Conservation (phyloP, 92 coral and sea anemone species). For the Zoanthus sociatus region DNA sequence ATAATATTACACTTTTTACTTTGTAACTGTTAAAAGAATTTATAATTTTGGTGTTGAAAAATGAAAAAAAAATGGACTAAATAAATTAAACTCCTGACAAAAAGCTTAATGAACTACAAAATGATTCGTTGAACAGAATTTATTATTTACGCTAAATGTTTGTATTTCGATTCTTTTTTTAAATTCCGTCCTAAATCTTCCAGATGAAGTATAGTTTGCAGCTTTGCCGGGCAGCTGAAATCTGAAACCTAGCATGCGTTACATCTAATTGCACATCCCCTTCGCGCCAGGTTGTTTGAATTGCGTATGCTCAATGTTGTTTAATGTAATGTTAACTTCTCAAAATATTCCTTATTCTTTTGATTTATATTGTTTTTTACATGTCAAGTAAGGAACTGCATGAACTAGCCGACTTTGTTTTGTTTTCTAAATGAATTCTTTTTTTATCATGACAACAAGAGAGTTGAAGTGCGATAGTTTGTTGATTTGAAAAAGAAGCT, state of each 20-base stretch:
- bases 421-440: not conserved
- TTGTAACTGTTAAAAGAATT: no score
- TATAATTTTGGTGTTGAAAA: no score
- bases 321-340: not conserved
- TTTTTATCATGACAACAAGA: not conserved
- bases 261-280: not conserved
- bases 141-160: not conserved
- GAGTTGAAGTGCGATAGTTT: not conserved
- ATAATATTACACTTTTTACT: not conserved
- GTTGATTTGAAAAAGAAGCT: not conserved
- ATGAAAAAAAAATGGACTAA: no score
- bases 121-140: not conserved
- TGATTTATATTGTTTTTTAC: not conserved
- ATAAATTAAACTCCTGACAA: not conserved
- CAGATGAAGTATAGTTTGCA: not conserved
- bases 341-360: not conserved
- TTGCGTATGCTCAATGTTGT: not conserved
- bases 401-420: not conserved
- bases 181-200: not conserved
- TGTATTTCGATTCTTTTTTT: not conserved
- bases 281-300: not conserved
- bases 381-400: constrained; percentile 6
- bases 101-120: no score
- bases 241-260: not conserved
- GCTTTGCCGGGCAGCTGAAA: not conserved